These are phyloP conservation scores for Junco hyemalis DNA, from an alignment of 2,113 vertebrate genomes.

Conservation along the genomic window DNA sequence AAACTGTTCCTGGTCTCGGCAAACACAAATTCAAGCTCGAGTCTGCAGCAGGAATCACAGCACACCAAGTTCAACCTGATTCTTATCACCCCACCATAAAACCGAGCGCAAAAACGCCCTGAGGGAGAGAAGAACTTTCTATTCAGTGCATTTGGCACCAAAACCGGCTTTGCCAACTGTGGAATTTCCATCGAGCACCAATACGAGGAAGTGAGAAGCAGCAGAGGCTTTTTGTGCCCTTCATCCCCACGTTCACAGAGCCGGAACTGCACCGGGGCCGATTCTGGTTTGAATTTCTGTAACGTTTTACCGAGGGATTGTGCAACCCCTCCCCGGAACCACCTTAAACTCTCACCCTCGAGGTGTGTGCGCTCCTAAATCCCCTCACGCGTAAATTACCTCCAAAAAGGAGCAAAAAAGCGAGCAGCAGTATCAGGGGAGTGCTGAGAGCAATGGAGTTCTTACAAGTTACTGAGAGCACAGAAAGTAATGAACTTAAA, in stretches of 20 bases:
- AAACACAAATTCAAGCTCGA: background rate
- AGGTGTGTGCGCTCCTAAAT: background rate
- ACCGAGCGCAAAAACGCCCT: background rate
- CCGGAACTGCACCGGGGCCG: background rate
- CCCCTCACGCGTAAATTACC: background rate
- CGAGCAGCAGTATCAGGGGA: rapidly evolving
- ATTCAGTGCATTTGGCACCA: background rate
- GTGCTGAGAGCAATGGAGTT: background rate
- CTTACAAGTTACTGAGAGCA: rapidly evolving
- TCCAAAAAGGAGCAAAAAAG: background rate
- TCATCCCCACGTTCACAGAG: too few species aligned
- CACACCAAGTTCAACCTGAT: background rate
- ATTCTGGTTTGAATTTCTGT: background rate
- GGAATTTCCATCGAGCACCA: rapidly evolving
- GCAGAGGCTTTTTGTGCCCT: background rate
- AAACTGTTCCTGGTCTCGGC: background rate
- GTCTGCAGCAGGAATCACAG: background rate
- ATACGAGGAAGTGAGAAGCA: rapidly evolving
- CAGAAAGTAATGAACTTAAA: background rate
- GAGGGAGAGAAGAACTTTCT: background rate
- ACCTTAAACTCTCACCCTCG: background rate
- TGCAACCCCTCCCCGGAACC: background rate
- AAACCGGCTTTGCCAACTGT: background rate
- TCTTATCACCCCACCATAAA: rapidly evolving
- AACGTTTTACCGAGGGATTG: background rate